Percentiles rank a stretch among this genome's conserved stretches.
Evolutionary conservation across 2,113 vertebrate species (phyloP).

Genomic region (Phyllostomus discolor): DNA sequence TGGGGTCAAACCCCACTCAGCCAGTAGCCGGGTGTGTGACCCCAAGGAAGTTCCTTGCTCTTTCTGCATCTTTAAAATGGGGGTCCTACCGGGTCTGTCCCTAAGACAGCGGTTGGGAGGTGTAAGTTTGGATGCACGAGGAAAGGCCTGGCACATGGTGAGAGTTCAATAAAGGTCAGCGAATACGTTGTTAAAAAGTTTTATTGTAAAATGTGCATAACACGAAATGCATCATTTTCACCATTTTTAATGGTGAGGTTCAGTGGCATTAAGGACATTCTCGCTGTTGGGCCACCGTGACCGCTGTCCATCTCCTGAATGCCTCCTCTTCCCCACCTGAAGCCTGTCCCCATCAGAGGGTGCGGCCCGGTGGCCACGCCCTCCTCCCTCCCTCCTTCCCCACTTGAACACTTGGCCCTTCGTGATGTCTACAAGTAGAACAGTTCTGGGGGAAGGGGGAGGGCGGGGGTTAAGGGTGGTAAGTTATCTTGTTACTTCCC

Average conservation of each 20-base stretch:
- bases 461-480: background rate
- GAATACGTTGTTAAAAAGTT: background rate
- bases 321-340: background rate
- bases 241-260: background rate
- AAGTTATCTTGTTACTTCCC: background rate
- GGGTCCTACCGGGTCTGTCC: background rate
- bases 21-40: background rate
- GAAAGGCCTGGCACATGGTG: background rate
- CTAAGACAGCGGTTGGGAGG: background rate
- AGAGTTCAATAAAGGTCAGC: background rate
- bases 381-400: background rate
- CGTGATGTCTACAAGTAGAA: background rate
- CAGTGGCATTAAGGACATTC: background rate
- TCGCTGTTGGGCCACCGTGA: background rate
- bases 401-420: accelerated
- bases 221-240: background rate
- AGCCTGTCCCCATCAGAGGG: background rate
- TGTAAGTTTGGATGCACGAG: background rate
- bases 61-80: background rate
- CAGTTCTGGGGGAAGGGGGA: accelerated
- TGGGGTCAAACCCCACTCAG: background rate
- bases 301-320: background rate
- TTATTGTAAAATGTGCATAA: background rate
- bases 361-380: background rate
- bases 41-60: background rate